A percentile compares a stretch with the other conserved stretches of the same genome.
Conservation (phyloP, 2,888 invertebrate genomes). For the Limenitis camilla region DNA sequence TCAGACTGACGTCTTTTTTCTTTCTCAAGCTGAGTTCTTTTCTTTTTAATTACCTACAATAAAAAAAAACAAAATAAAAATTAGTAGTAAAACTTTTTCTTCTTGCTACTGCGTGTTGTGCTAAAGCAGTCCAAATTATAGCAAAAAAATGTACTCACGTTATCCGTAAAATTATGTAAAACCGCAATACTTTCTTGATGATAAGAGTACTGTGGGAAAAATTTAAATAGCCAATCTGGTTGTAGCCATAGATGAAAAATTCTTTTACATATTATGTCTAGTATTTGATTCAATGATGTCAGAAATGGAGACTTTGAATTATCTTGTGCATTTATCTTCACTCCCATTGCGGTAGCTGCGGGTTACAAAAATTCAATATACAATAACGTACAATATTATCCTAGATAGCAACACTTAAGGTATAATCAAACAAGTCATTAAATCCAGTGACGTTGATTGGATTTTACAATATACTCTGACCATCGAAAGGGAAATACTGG, state of each 20-base stretch:
- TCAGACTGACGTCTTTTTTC: conserved; percentile 37
- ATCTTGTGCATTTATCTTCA: conserved; percentile 53
- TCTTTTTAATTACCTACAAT: conserved; percentile 45
- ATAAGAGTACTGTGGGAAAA: conserved; percentile 62
- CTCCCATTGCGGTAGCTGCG: conserved; percentile 59
- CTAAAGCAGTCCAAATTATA: too few species aligned
- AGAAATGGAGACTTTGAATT: conserved; percentile 49
- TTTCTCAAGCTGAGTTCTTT: conserved; percentile 40
- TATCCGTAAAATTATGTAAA: conserved; percentile 75
- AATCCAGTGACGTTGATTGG: too few species aligned
- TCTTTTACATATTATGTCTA: conserved; percentile 49
- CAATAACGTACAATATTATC: neutral
- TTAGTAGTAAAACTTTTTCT: neutral
- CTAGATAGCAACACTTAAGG: too few species aligned
- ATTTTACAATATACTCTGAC: too few species aligned
- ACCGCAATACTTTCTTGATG: conserved; percentile 65
- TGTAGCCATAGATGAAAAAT: conserved; percentile 66
- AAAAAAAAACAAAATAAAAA: neutral
- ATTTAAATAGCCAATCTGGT: conserved; percentile 73
- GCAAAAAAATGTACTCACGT: conserved; percentile 37
- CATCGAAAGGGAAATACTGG: too few species aligned
- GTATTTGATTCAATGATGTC: conserved; percentile 36
- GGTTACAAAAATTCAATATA: neutral
- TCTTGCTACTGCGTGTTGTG: too few species aligned
- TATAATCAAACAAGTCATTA: too few species aligned